Evolutionary conservation across 2,113 vertebrate species (phyloP), one percentile per base, ranked within the genome.

Genomic region (Vombatus ursinus): DNA sequence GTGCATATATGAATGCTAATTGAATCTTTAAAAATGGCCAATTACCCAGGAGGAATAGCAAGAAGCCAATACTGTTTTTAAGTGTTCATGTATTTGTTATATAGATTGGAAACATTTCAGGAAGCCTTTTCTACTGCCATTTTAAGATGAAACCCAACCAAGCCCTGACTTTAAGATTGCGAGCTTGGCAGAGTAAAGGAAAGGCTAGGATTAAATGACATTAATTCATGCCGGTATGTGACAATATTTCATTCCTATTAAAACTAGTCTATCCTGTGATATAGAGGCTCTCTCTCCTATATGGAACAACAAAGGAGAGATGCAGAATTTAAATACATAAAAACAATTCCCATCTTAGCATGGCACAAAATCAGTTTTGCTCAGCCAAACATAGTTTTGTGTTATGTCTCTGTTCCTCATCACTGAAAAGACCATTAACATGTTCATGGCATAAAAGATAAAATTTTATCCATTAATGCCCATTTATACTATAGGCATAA

Each of bases 381-480:
- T 91, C 90, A 31, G 94, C 11, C 14, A 3, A 47, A 0, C 51
- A 12, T 92, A 11, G 7, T 54, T 96, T 94, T 96, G 61, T 10
- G 0, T 52, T 50, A 14, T 61, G 50, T 7, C 77, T 2, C 25
- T 94, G 47, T 44, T 89, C 6, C 49, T 50, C 31, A 48, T 96
- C 25, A 3, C 10, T 50, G 47, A 90, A 90, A 90, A 92, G 31
- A 52, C 11, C 25, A 90, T 92, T 84, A 94, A 90, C 24, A 37
- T 52, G 96, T 96, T 94, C 25, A 92, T 93, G 93, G 51, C 90
- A 50, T 90, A 93, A 94, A 84, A 92, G 52, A 95, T 8, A 91
- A 8, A 95, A 90, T 95, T 91, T 52, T 91, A 91, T 92, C 49
- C 84, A 94, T 92, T 16, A 0, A 52, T 93, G 25, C 95, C 53